Percentiles rank a stretch among this genome's conserved stretches.
These are phyloP conservation scores for Syngnathus typhle DNA, from an alignment of 2,113 vertebrate genomes.

Conservation along the genomic window DNA sequence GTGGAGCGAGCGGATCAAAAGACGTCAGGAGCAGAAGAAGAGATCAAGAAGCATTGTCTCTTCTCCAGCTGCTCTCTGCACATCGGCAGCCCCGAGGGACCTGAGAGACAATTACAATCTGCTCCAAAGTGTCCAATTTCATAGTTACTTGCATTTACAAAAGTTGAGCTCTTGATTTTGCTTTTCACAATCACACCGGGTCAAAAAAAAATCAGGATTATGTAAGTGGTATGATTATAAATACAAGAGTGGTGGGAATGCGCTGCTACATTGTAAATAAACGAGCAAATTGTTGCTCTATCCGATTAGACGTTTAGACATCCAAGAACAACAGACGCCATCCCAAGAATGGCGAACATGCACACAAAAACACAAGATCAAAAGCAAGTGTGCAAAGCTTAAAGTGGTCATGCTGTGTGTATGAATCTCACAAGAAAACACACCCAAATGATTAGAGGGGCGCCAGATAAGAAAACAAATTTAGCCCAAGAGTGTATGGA, in stretches of 20 bases:
- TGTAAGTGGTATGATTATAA: conserved; percentile 25
- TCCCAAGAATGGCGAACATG: conserved; percentile 15
- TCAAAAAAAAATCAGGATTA: conserved; percentile 15
- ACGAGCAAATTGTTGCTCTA: conserved; percentile 32
- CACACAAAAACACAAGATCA: conserved; percentile 19
- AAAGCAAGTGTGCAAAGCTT: conserved; percentile 13
- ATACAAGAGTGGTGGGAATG: conserved; percentile 22
- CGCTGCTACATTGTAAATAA: conserved; percentile 16
- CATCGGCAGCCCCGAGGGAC: conserved; percentile 16
- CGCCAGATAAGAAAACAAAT: conserved; percentile 17
- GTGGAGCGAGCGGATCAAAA: conserved; percentile 38
- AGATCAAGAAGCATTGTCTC: conserved; percentile 32
- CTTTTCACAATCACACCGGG: background rate
- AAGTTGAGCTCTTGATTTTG: too few species aligned
- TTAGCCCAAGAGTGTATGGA: conserved; percentile 32
- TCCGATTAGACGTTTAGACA: conserved; percentile 18
- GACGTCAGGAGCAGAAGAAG: conserved; percentile 32
- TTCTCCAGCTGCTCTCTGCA: conserved; percentile 41
- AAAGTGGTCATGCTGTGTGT: conserved; percentile 6
- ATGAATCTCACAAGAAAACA: conserved; percentile 2
- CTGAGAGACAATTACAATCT: conserved; percentile 21
- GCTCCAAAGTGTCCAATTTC: background rate
- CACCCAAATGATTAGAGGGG: conserved; percentile 11
- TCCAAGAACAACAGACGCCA: conserved; percentile 50
- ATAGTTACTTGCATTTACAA: too few species aligned